Percentiles rank a stretch among this genome's conserved stretches.
Conservation (phyloP, 2,888 invertebrate species). For the Agrochola lychnidis region DNA sequence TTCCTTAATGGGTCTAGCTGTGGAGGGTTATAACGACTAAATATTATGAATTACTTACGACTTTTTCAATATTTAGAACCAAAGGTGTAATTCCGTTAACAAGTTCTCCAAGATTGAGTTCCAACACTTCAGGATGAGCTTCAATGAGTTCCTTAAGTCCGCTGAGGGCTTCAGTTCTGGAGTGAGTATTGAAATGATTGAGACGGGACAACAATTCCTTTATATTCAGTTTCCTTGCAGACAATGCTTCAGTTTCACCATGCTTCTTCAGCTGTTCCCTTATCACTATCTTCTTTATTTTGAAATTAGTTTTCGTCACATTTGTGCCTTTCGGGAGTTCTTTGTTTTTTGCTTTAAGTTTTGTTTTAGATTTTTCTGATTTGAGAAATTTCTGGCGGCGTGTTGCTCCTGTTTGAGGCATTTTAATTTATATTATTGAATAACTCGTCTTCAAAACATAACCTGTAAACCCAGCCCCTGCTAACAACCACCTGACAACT, state of each 20-base stretch:
- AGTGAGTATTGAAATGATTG: constrained; percentile 94
- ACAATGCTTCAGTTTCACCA: constrained; percentile 90
- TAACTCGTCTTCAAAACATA: constrained; percentile 20
- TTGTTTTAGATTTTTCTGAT: constrained; percentile 96
- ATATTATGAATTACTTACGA: constrained; percentile 78
- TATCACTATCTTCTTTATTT: constrained; percentile 96
- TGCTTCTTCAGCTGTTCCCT: constrained; percentile 93
- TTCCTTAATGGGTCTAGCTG: background rate
- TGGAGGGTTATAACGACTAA: background rate
- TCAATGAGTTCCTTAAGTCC: constrained; percentile 91
- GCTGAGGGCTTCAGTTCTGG: constrained; percentile 92
- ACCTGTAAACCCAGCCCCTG: constrained; percentile 1
- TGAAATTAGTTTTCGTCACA: constrained; percentile 96
- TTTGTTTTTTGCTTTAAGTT: constrained; percentile 94
- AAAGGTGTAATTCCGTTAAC: constrained; percentile 93
- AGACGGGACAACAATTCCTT: constrained; percentile 93
- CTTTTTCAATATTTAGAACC: constrained; percentile 93
- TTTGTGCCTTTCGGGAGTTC: constrained; percentile 96
- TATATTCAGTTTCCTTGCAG: constrained; percentile 92
- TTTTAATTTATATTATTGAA: constrained; percentile 52
- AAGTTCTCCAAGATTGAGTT: constrained; percentile 92
- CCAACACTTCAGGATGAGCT: constrained; percentile 80
- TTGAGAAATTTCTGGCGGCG: constrained; percentile 94
- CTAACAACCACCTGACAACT: background rate
- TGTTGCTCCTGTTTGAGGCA: constrained; percentile 88